Evolutionary conservation across 2,113 vertebrate species (phyloP).

Genomic region (Megaleporinus macrocephalus): DNA sequence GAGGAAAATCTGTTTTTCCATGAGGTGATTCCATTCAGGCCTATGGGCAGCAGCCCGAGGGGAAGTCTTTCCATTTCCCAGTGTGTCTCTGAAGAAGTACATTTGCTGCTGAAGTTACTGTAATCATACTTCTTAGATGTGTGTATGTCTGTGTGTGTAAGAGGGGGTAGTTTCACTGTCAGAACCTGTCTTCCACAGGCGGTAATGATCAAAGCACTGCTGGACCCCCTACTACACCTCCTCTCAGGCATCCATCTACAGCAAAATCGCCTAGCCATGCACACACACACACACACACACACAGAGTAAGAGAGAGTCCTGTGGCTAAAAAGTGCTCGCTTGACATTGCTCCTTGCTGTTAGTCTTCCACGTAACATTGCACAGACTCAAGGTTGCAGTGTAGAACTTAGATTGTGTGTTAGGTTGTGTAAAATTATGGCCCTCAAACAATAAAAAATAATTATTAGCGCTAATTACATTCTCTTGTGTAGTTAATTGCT

Average conservation of each 20-base stretch:
- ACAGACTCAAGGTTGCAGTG: constrained; percentile 9
- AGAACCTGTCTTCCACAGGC: constrained; percentile 78
- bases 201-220: constrained; percentile 80
- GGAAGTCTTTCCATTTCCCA: neutral
- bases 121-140: constrained; percentile 26
- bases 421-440: too few species aligned
- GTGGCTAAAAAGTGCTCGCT: constrained; percentile 34
- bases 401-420: neutral
- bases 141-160: constrained; percentile 48
- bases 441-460: too few species aligned
- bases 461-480: too few species aligned
- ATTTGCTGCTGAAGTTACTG: constrained; percentile 28
- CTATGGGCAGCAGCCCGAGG: neutral
- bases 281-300: constrained; percentile 50
- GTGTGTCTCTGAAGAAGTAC: neutral
- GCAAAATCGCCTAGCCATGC: constrained; percentile 75
- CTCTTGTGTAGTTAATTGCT: too few species aligned
- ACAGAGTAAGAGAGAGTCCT: constrained; percentile 28
- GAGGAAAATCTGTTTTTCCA: too few species aligned
- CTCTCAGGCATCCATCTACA: constrained; percentile 74
- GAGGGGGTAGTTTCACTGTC: constrained; percentile 68
- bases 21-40: neutral
- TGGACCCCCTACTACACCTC: constrained; percentile 74
- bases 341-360: constrained; percentile 19
- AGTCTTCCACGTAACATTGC: constrained; percentile 22